Percentiles rank a stretch among this genome's conserved stretches.
These are phyloP conservation scores for Garrulus glandarius DNA, from an alignment of 2,797 vertebrate genomes.

Conservation along the genomic window DNA sequence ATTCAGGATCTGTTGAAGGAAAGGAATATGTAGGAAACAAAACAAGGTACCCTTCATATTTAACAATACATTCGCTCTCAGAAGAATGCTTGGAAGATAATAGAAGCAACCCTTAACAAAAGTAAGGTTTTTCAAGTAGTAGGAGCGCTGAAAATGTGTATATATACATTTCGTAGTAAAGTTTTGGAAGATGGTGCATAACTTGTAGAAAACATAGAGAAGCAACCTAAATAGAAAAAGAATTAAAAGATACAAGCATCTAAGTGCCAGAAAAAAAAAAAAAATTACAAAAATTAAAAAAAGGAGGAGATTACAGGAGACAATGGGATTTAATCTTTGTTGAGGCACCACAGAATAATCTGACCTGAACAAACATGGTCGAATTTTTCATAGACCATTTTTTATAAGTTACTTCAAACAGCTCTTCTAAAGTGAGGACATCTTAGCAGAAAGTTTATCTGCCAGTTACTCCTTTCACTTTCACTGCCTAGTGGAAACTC, in stretches of 20 bases:
- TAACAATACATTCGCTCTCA: background rate
- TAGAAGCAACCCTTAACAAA: background rate
- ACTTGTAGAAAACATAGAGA: background rate
- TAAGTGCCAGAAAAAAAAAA: background rate
- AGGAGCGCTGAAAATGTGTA: background rate
- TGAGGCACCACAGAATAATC: background rate
- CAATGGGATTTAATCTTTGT: background rate
- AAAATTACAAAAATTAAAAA: background rate
- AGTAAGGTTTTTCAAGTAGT: background rate
- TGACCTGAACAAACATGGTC: background rate
- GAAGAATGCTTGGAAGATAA: background rate
- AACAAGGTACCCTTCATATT: background rate
- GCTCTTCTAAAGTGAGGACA: background rate
- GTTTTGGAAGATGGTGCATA: background rate
- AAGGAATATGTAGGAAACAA: background rate
- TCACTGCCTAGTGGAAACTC: background rate
- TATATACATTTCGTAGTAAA: background rate
- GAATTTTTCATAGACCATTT: background rate
- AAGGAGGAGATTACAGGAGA: background rate
- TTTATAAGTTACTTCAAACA: background rate
- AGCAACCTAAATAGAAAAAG: background rate
- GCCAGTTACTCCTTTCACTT: background rate
- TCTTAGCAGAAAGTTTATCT: background rate
- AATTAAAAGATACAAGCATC: background rate
- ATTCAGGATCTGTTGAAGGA: background rate